Conservation (phyloP, 2,113 vertebrate genomes). For the Amazona guildingii region DNA sequence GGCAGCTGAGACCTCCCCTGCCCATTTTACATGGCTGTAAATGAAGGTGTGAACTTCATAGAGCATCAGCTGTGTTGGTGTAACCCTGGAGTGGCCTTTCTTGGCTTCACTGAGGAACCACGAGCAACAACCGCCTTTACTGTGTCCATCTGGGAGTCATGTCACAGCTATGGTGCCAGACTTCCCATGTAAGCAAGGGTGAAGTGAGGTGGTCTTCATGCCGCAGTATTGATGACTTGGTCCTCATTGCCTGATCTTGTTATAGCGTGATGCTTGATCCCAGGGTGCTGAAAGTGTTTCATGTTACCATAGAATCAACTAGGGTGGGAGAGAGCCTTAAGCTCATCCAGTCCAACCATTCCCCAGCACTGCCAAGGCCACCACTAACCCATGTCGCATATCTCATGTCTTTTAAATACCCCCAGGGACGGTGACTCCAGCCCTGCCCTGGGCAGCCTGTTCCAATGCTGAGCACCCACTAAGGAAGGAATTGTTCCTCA, state of each 20-base stretch:
- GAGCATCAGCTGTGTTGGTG: background rate
- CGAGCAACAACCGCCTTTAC: background rate
- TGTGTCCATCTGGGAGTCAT: background rate
- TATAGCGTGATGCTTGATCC: background rate
- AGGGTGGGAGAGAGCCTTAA: background rate
- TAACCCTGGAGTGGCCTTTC: background rate
- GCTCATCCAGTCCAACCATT: rapidly evolving
- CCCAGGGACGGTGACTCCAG: rapidly evolving
- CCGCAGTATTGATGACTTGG: rapidly evolving
- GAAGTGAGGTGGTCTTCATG: background rate
- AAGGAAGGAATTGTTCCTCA: rapidly evolving
- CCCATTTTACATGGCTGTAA: background rate
- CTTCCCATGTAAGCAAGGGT: background rate
- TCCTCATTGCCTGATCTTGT: background rate
- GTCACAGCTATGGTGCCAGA: background rate
- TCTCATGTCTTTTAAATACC: rapidly evolving
- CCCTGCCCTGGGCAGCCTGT: background rate
- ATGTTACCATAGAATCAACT: background rate
- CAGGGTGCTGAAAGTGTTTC: background rate
- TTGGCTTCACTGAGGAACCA: background rate
- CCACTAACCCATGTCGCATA: background rate
- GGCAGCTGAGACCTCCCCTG: background rate
- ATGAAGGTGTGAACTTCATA: background rate
- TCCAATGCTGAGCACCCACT: background rate
- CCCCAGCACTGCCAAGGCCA: background rate